Evolutionary conservation across 2,888 invertebrate genomes (phyloP).

Genomic region (Lacanobia oleracea): DNA sequence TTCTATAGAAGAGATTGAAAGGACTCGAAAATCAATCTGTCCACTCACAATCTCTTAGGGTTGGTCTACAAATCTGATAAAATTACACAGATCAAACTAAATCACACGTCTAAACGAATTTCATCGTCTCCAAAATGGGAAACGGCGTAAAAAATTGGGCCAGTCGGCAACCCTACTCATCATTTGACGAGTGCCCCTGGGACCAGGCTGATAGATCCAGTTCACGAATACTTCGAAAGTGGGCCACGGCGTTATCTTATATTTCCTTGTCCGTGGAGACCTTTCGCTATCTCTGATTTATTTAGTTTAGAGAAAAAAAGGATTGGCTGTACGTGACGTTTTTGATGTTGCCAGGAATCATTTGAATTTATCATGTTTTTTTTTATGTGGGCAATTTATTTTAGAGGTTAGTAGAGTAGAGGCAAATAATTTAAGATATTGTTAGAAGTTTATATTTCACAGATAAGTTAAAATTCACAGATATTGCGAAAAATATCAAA

Average conservation of each 20-base stretch:
- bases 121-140: slow-evolving; percentile 42
- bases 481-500: slow-evolving; percentile 21
- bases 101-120: slow-evolving; percentile 56
- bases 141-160: slow-evolving; percentile 63
- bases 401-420: neutral
- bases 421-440: neutral
- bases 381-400: slow-evolving; percentile 8
- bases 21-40: slow-evolving; percentile 7
- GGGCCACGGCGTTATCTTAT: slow-evolving; percentile 60
- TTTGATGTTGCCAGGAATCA: slow-evolving; percentile 14
- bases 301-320: slow-evolving; percentile 58
- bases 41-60: slow-evolving; percentile 11
- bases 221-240: slow-evolving; percentile 62
- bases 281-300: slow-evolving; percentile 58
- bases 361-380: neutral
- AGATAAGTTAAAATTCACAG: neutral
- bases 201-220: slow-evolving; percentile 60
- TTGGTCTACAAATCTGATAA: slow-evolving; percentile 12
- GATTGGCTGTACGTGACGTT: slow-evolving; percentile 51
- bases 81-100: slow-evolving; percentile 41
- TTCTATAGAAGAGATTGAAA: neutral
- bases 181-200: slow-evolving; percentile 59
- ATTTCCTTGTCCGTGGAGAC: slow-evolving; percentile 50
- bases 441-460: neutral
- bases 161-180: slow-evolving; percentile 57